Evolutionary conservation across 1,140 invertebrate species (phyloP), one percentile per base, ranked within the genome.

Genomic region (Bombus waltoni): DNA sequence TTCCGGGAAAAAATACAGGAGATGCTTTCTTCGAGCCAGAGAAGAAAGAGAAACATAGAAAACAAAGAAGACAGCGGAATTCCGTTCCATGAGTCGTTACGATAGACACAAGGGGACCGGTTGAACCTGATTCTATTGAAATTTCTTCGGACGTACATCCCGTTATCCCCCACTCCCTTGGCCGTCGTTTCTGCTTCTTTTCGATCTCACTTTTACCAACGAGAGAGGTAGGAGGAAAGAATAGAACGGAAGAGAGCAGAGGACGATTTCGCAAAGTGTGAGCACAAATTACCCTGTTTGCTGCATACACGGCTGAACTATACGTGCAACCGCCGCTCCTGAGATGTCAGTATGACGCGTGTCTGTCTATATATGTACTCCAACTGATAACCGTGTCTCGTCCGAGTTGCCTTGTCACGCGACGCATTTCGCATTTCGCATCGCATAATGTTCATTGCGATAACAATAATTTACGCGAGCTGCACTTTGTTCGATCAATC

Each of bases 371-470:
- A 11, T 32, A 32, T 35, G 18, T 42, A 25, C 44, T 53, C 6
- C 47, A 22, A 5, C 47, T 47, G 38, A 80, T 72, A 79, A 38
- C 32, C 18, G 25, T 85, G 38, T 25, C 66, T 65, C 35, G 42
- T 15, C 66, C 81, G 32, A 53, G 44, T 72, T 13, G 77, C 22
- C 44, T 78, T 66, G 77, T 85, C 83, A 81, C 59, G 59, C 59
- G 59, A 80, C 78, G 68, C 66, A 74, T 28, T 81, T 66, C n/a
- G 59, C 35, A 44, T 70, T 81, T 66, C n/a, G 59, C 35, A 44
- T 70, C 83, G 57, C 57, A 81, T 85, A 57, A 86, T 82, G 76
- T 70, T 53, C n/a, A 82, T 76, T 53, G 47, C 62, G 79, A 82
- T 71, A 86, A 86, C n/a, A n/a, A 82, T 62, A 53, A 71, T 76